Base-by-base conservation (phyloP, 2,888 invertebrate species). In the Brachynemurus nebulosus region DNA sequence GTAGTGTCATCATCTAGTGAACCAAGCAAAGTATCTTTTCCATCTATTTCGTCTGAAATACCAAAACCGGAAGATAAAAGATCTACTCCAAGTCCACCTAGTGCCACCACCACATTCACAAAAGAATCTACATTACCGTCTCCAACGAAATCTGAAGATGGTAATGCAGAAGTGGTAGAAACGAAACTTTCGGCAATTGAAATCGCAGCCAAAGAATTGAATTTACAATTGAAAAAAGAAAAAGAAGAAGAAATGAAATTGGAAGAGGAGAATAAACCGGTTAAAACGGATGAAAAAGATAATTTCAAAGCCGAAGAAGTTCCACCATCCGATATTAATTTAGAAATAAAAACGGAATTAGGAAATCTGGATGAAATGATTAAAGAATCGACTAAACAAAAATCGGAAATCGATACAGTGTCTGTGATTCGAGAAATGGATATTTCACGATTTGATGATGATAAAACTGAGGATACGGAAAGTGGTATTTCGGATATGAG, bases 81-180 rank as follows among this genome's bases (percentile, higher is more conserved):
- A 8, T 65, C 68, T 2, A 64, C 65, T 2, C 66, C 67, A 1
- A 69, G 67, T 54, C 68, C 68, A 1, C 68, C 69, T 3, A 69
- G 69, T 49, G 66, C 68, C 6, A 55, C 62, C 12, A 48, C 52
- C 44, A 52, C 55, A n/a, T n/a, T n/a, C n/a, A n/a, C n/a, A n/a
- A n/a, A n/a, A n/a, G n/a, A n/a, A n/a, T n/a, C n/a, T n/a, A n/a
- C n/a, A n/a, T n/a, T n/a, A n/a, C n/a, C n/a, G n/a, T n/a, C n/a
- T n/a, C n/a, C n/a, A n/a, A n/a, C n/a, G n/a, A n/a, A n/a, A n/a
- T n/a, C n/a, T n/a, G n/a, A n/a, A n/a, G n/a, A n/a, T n/a, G n/a
- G n/a, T n/a, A n/a, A n/a, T n/a, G n/a, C n/a, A n/a, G n/a, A n/a
- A n/a, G n/a, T n/a, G n/a, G n/a, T n/a, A n/a, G 36, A 36, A 36